Evolutionary conservation across 2,888 invertebrate genomes (phyloP), one percentile per base, ranked within the genome.

Genomic region (Xanthostigma xanthostigma): DNA sequence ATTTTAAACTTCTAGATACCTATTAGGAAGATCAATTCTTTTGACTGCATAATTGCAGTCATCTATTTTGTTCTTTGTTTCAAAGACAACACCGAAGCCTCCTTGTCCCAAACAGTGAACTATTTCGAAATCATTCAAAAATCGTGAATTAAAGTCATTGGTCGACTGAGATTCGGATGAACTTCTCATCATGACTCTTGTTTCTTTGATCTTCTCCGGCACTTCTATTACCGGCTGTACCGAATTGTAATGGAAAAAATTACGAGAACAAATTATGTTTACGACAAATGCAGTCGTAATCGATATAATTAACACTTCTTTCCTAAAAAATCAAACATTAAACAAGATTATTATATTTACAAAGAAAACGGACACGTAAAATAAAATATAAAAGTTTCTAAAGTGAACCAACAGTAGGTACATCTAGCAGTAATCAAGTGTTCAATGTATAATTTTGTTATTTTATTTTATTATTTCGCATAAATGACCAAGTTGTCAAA

Each of bases 41-140:
- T 98, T 98, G 0, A 98, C 84, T 8, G 97, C 97, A 67, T 97
- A 98, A 51, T 80, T 79, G 56, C 90, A 86, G 59, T 94, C 91
- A 62, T 98, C 97, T 49, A 95, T 81, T 64, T 89, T 91, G 64
- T 96, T 94, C 62, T 78, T 81, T 0, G 90, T 94, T 64, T 95
- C 89, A 64, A 96, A 96, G 0, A 98, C 97, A 2, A 96, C 84
- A 0, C 97, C 97, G 66, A 95, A 98, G 0, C 96, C 97, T 14
- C 97, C 97, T 57, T 78, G 78, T 0, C 93, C 93, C 12, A 93
- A 70, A 55, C 88, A 85, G 52, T 80, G 73, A 35, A 92, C 69
- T 33, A 85, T 79, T 43, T 85, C 82, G 66, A 94, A 96, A 63
- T 95, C 95, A 1, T 76, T 78, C 53, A 81, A 73, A 64, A 90